phyloP scores from a whole-genome alignment of 2,888 invertebrate genomes.

The Ophioninae sp. region DNA sequence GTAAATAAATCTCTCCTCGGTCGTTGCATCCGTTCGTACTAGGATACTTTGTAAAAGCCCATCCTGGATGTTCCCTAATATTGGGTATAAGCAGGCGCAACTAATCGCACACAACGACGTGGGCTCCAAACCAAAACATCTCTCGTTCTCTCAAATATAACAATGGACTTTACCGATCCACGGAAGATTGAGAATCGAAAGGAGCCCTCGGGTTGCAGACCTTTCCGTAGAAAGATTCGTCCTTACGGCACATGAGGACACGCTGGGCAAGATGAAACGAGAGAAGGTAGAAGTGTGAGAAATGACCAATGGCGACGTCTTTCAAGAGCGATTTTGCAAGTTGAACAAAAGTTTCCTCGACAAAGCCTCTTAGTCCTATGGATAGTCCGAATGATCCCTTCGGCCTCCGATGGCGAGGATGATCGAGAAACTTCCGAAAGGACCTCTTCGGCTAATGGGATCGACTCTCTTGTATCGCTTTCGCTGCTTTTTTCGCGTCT shows the following conservation, averaged over 20 bases:
- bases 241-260: not conserved
- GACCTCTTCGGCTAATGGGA: conserved; percentile 78
- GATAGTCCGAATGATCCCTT: not conserved
- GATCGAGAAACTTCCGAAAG: conserved; percentile 61
- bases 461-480: conserved; percentile 79
- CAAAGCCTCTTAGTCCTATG: conserved; percentile 1
- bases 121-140: conserved; percentile 6
- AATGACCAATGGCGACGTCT: not conserved
- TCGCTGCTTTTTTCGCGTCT: conserved; percentile 42
- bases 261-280: not conserved
- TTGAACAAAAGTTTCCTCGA: conserved; percentile 53
- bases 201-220: conserved; percentile 52
- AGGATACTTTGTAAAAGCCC: conserved; percentile 31
- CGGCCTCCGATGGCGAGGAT: conserved; percentile 22
- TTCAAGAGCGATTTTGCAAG: not conserved
- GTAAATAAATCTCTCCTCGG: conserved; percentile 28
- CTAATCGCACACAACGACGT: conserved; percentile 8
- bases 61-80: not conserved
- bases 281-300: conserved; percentile 40
- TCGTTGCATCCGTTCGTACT: conserved; percentile 36
- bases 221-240: conserved; percentile 17
- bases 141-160: conserved; percentile 75
- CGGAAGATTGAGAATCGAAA: conserved; percentile 78
- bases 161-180: conserved; percentile 79
- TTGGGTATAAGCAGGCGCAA: not conserved